A percentile compares a stretch with the other conserved stretches of the same genome.
Evolutionary conservation across 1,140 invertebrate species (phyloP).

Genomic region (Bombus sibiricus): DNA sequence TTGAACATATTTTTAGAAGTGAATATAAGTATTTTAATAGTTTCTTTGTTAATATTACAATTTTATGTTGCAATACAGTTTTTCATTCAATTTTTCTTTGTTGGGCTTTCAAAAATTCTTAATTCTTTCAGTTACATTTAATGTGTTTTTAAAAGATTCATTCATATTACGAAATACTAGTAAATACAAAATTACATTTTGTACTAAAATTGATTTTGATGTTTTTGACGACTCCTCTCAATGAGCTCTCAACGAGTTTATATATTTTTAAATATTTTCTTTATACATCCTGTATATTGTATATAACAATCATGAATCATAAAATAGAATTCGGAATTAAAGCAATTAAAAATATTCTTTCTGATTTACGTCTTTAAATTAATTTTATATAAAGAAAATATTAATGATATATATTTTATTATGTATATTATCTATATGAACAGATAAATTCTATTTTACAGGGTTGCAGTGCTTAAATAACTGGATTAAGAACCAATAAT

Average conservation of each 20-base stretch:
- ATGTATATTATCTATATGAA: neutral
- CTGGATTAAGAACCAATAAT: conserved; percentile 34
- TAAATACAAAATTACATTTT: neutral
- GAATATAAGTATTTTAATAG: neutral
- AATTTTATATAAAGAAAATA: neutral
- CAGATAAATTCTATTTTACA: conserved; percentile 22
- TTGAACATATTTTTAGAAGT: neutral
- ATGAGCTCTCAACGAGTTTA: neutral
- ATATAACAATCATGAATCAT: neutral
- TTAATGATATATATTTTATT: neutral
- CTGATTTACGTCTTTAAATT: neutral
- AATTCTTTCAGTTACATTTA: neutral
- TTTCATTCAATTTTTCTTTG: neutral
- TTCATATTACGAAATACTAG: no score
- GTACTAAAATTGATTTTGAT: neutral
- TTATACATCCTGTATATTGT: neutral
- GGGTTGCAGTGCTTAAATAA: conserved; percentile 45
- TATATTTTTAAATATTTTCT: neutral
- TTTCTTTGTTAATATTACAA: neutral
- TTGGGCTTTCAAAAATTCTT: neutral
- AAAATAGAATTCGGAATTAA: neutral
- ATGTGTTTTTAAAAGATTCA: neutral
- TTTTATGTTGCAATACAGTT: no score
- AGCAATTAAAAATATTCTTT: neutral
- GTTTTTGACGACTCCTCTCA: no score